A percentile compares a stretch with the other conserved stretches of the same genome.
Conservation (phyloP, 2,113 vertebrate species). For the Cinclus mexicanus region DNA sequence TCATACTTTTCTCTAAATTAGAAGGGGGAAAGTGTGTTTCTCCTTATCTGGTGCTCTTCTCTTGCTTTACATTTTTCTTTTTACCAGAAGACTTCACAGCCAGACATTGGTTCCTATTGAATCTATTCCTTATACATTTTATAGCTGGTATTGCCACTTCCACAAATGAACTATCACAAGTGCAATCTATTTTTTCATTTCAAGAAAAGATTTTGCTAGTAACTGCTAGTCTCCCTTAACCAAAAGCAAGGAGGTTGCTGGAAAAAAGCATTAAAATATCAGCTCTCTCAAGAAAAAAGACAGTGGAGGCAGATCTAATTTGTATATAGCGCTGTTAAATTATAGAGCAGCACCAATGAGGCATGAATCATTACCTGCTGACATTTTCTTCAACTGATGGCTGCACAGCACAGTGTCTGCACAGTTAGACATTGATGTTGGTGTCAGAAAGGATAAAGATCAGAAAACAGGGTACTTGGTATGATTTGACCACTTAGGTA, state of each 20-base stretch:
- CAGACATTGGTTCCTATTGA: neutral
- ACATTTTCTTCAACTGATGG: neutral
- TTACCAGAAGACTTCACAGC: neutral
- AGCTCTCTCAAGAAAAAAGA: neutral
- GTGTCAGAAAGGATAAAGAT: neutral
- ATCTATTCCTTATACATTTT: neutral
- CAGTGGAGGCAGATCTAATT: neutral
- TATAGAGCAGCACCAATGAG: neutral
- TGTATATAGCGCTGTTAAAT: neutral
- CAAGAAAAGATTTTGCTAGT: neutral
- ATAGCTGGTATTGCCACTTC: neutral
- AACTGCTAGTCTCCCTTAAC: neutral
- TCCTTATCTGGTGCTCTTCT: neutral
- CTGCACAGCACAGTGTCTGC: neutral
- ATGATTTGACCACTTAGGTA: neutral
- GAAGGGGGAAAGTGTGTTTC: neutral
- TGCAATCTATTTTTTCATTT: neutral
- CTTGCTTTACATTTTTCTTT: neutral
- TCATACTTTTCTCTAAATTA: neutral
- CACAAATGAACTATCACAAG: neutral
- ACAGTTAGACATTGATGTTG: neutral
- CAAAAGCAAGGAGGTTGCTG: neutral
- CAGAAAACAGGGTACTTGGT: neutral
- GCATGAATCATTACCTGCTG: constrained; percentile 19
- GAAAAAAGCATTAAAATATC: neutral